Percentiles rank a stretch among this genome's conserved stretches.
Conservation (phyloP, 2,797 vertebrate genomes). For the Artibeus lituratus region DNA sequence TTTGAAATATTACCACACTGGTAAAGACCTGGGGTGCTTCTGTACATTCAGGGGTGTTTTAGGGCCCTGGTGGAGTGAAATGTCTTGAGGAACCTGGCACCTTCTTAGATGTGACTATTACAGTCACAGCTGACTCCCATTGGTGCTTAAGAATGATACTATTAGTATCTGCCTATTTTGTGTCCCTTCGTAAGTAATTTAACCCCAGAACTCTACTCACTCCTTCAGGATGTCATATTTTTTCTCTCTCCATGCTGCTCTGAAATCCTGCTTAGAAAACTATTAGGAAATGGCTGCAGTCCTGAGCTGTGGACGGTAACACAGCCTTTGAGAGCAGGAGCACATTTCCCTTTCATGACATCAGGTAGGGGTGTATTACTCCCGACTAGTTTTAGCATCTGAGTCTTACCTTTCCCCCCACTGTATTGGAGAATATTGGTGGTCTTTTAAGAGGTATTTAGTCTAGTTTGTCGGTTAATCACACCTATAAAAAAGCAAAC, state of each 20-base stretch:
- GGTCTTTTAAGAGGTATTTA: slow-evolving; percentile 61
- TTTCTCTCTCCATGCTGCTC: slow-evolving; percentile 75
- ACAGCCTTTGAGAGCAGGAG: slow-evolving; percentile 75
- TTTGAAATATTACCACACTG: background rate
- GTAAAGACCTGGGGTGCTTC: background rate
- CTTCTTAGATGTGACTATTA: slow-evolving; percentile 47
- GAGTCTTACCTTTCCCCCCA: slow-evolving; percentile 52
- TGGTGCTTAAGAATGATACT: slow-evolving; percentile 49
- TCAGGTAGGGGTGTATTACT: slow-evolving; percentile 69
- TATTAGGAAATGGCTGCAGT: slow-evolving; percentile 75
- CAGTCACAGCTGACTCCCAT: background rate
- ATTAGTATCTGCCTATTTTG: slow-evolving; percentile 49
- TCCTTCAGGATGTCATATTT: slow-evolving; percentile 68
- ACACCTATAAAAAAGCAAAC: background rate
- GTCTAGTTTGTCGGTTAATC: slow-evolving; percentile 44
- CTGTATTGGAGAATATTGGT: slow-evolving; percentile 64
- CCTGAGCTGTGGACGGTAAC: slow-evolving; percentile 72
- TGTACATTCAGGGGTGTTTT: background rate
- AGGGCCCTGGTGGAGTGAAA: slow-evolving; percentile 7
- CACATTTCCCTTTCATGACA: slow-evolving; percentile 71
- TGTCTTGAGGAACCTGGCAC: background rate
- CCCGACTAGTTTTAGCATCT: slow-evolving; percentile 60
- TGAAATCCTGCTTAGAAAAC: slow-evolving; percentile 77
- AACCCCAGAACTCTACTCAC: slow-evolving; percentile 65
- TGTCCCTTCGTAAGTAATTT: slow-evolving; percentile 57